Percentiles rank a stretch among this genome's conserved stretches.
phyloP scores from a whole-genome alignment of 2,113 vertebrate genomes.

The Phylloscopus whistleri region DNA sequence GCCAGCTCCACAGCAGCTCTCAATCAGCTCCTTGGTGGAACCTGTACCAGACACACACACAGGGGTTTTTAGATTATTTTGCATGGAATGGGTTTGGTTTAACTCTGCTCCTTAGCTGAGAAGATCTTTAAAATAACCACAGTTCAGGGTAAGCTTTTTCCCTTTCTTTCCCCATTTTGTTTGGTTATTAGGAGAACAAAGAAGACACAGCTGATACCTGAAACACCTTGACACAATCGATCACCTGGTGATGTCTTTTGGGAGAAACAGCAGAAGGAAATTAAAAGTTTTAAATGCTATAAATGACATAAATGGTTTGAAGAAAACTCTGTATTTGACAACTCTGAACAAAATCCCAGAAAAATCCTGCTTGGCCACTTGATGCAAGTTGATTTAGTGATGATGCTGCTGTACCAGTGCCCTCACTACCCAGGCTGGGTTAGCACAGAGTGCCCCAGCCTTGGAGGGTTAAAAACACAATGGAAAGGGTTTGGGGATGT shows the following conservation, averaged over 20 bases:
- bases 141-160: not conserved
- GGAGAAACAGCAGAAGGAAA: not conserved
- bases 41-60: conserved; percentile 49
- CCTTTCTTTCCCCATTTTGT: not conserved
- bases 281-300: not conserved
- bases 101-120: not conserved
- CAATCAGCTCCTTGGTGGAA: conserved; percentile 83
- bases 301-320: not conserved
- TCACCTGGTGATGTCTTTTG: not conserved
- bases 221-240: rapidly evolving
- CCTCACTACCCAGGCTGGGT: not conserved
- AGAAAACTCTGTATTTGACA: not conserved
- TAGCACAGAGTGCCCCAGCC: not conserved
- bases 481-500: not conserved
- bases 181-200: not conserved
- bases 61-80: not conserved
- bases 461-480: not conserved
- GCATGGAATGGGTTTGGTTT: not conserved
- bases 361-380: not conserved
- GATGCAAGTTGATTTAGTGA: not conserved
- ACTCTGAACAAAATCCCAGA: not conserved
- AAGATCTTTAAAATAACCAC: not conserved
- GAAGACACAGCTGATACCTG: not conserved
- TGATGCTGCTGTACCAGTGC: not conserved
- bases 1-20: conserved; percentile 86